phyloP scores from a whole-genome alignment of 1,140 invertebrate genomes.

The Drosophila funebris region DNA sequence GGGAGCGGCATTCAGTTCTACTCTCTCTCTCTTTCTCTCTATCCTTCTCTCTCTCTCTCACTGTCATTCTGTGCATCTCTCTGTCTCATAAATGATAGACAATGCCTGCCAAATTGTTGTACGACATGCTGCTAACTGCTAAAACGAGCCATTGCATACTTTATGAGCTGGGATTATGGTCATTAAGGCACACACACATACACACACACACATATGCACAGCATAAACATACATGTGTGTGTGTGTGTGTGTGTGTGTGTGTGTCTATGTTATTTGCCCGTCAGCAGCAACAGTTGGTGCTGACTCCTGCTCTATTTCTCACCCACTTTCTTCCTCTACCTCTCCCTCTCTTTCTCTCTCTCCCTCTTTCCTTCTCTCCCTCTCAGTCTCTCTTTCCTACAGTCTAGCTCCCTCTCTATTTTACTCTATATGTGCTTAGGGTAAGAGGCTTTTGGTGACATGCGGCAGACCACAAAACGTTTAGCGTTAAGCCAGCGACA shows the following conservation, averaged over 20 bases:
- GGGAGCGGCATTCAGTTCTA: too few species aligned
- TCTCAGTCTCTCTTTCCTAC: not conserved
- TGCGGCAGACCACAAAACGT: constrained; percentile 57
- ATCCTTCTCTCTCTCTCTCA: not conserved
- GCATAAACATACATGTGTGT: not conserved
- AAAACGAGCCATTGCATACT: constrained; percentile 56
- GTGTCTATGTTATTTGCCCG: not conserved
- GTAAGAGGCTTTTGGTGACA: constrained; percentile 13
- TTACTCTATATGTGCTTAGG: not conserved
- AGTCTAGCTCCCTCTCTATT: not conserved
- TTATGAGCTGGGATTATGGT: constrained; percentile 70
- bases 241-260: not conserved
- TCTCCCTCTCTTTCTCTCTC: not conserved
- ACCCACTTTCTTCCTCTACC: not conserved
- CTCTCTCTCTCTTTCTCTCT: not conserved
- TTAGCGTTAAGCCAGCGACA: constrained; percentile 54
- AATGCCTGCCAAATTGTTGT: constrained; percentile 33
- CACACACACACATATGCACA: not conserved
- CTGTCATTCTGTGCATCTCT: not conserved
- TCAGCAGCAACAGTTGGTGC: constrained; percentile 59
- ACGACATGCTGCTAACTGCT: constrained; percentile 36
- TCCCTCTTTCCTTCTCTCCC: not conserved
- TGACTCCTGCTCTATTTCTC: constrained; percentile 2
- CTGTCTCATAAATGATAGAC: constrained; percentile 30
- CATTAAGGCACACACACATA: constrained; percentile 54